Evolutionary conservation across 2,888 invertebrate species (phyloP).

Genomic region (Drosophila pseudotakahashii): DNA sequence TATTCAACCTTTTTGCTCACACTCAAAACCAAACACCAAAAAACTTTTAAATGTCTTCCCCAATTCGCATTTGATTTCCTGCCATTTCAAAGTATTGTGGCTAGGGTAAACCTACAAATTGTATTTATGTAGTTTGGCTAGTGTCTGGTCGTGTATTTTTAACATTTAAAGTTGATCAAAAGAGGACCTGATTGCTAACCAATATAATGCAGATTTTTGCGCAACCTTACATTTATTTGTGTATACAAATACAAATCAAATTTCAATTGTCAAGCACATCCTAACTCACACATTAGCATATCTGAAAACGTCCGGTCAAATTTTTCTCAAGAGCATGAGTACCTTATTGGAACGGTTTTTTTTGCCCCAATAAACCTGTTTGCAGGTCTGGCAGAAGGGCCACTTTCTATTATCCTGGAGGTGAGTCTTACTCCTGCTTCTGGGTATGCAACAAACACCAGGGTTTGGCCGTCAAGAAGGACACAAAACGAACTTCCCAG

Average conservation of each 20-base stretch:
- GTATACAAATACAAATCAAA: slow-evolving; percentile 4
- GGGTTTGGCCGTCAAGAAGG: slow-evolving; percentile 75
- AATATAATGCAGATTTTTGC: neutral
- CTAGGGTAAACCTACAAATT: neutral
- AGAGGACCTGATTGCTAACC: neutral
- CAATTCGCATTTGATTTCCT: slow-evolving; percentile 1
- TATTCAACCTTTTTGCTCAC: slow-evolving; percentile 19
- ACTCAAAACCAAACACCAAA: slow-evolving; percentile 24
- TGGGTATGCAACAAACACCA: slow-evolving; percentile 74
- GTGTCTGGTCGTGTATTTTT: neutral
- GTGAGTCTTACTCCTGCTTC: slow-evolving; percentile 77
- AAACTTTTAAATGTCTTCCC: slow-evolving; percentile 26
- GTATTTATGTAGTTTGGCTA: neutral
- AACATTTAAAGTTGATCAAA: slow-evolving; percentile 2
- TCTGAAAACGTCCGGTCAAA: slow-evolving; percentile 8
- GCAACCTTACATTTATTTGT: neutral
- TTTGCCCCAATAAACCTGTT: slow-evolving; percentile 62
- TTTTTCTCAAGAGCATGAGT: slow-evolving; percentile 48
- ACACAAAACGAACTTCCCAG: slow-evolving; percentile 29
- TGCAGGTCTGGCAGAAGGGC: slow-evolving; percentile 70
- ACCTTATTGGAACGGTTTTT: slow-evolving; percentile 54
- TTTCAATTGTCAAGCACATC: slow-evolving; percentile 18
- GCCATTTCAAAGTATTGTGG: neutral
- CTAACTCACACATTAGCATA: slow-evolving; percentile 13
- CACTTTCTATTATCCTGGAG: slow-evolving; percentile 71